Evolutionary conservation across 2,797 vertebrate genomes (phyloP), one percentile per base, ranked within the genome.

Genomic region (Champsocephalus esox): DNA sequence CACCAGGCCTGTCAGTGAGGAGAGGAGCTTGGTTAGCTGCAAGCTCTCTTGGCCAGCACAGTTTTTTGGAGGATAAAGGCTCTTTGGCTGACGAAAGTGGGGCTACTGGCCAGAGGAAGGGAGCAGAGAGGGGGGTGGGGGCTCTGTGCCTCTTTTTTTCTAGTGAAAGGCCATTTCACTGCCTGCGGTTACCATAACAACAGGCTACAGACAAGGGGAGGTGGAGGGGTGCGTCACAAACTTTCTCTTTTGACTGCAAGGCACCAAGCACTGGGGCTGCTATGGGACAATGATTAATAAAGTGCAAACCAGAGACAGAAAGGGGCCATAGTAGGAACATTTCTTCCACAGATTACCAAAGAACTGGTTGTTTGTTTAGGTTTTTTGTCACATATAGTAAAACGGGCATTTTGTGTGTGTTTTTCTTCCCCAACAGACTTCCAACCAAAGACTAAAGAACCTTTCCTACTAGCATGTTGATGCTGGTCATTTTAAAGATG

Each of bases 141-240:
- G 83, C 59, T 86, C 63, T 74, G 64, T 51, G 76, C 28, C 28
- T 28, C 67, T 66, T 82, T 81, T 77, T 82, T 77, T 71, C 77
- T 74, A 84, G 78, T 92, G 88, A 94, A 93, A 93, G 91, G 92
- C 92, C 92, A 92, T 93, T 94, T 93, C 89, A 91, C 92, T 89
- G 92, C 91, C 91, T 82, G 86, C 84, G 79, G 92, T 93, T 91
- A 87, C 92, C 91, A 94, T 93, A 92, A 92, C 93, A 91, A 94
- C 93, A 66, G 79, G 86, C 88, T 83, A 88, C 88, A 80, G 86
- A 87, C 71, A 48, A 86, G 73, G 77, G 72, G 78, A 81, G 81
- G 85, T 80, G 77, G 83, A 81, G 83, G 86, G 85, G 84, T 85
- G 76, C 84, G 82, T 92, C 91, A 90, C 87, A 91, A 92, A 93